A percentile compares a stretch with the other conserved stretches of the same genome.
These are phyloP conservation scores for Aquatica leii DNA, from an alignment of 2,888 invertebrate genomes.

Conservation along the genomic window DNA sequence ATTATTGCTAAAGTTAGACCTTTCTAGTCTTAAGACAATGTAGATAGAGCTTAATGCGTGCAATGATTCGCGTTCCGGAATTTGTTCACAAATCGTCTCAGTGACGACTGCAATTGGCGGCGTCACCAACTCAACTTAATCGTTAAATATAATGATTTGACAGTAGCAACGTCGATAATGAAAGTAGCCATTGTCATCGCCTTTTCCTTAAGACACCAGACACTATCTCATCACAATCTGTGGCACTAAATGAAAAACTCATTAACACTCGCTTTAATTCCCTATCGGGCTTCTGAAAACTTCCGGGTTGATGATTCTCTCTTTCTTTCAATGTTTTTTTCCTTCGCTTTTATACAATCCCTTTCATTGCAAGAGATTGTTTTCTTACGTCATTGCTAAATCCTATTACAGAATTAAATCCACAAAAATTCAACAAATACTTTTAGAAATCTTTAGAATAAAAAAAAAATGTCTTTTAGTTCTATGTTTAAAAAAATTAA, in stretches of 20 bases:
- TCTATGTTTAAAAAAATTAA: too few species aligned
- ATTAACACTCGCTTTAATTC: slow-evolving; percentile 54
- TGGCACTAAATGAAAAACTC: slow-evolving; percentile 56
- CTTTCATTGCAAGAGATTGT: slow-evolving; percentile 24
- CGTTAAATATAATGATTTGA: slow-evolving; percentile 37
- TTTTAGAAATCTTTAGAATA: too few species aligned
- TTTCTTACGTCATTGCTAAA: slow-evolving; percentile 21
- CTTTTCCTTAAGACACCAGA: slow-evolving; percentile 44
- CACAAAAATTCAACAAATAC: slow-evolving; percentile 14
- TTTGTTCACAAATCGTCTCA: slow-evolving; percentile 28
- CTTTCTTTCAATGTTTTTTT: slow-evolving; percentile 34
- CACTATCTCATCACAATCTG: slow-evolving; percentile 53
- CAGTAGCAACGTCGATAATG: slow-evolving; percentile 43
- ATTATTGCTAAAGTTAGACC: slow-evolving; percentile 17
- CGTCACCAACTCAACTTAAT: slow-evolving; percentile 31
- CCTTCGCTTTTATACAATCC: slow-evolving; percentile 19
- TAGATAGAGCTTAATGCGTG: slow-evolving; percentile 19
- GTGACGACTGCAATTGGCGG: slow-evolving; percentile 29
- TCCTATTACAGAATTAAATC: slow-evolving; percentile 25
- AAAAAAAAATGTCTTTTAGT: too few species aligned
- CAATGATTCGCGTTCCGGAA: slow-evolving; percentile 26
- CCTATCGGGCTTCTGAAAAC: slow-evolving; percentile 37
- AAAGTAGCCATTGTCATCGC: slow-evolving; percentile 47
- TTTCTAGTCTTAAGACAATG: background rate
- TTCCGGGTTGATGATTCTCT: slow-evolving; percentile 37